These are phyloP conservation scores for Parnassius glacialis DNA, from an alignment of 2,888 invertebrate genomes.

Conservation along the genomic window DNA sequence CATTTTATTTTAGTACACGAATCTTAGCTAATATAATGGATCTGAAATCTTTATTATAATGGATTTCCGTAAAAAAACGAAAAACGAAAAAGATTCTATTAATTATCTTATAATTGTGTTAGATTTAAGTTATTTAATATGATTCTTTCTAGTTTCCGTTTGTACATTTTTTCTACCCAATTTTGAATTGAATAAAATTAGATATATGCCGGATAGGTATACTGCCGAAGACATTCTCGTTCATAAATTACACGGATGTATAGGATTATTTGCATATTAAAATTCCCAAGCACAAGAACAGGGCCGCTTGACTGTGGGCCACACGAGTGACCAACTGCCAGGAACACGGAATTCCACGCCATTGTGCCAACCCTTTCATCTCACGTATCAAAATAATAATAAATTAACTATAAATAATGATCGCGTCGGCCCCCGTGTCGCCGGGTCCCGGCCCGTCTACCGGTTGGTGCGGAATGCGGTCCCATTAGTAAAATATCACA, in stretches of 20 bases:
- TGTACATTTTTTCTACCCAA: too few relatives aligned
- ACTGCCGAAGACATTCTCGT: background rate
- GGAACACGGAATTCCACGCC: constrained; percentile 62
- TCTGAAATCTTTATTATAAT: too few relatives aligned
- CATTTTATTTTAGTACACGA: too few relatives aligned
- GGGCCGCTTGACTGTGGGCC: constrained; percentile 30
- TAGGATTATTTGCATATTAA: constrained; percentile 19
- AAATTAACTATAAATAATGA: constrained; percentile 77
- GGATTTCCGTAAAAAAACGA: too few relatives aligned
- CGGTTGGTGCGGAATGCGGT: constrained; percentile 72
- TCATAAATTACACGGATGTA: constrained; percentile 14
- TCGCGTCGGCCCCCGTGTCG: constrained; percentile 44
- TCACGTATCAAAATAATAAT: constrained; percentile 78
- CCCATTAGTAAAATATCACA: constrained; percentile 76
- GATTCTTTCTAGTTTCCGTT: too few relatives aligned
- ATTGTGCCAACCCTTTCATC: constrained; percentile 73
- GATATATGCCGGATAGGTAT: background rate
- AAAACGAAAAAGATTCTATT: too few relatives aligned
- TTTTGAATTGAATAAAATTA: too few relatives aligned
- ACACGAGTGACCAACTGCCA: constrained; percentile 56
- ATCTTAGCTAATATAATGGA: too few relatives aligned
- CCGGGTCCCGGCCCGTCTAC: constrained; percentile 43
- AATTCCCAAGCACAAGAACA: constrained; percentile 37
- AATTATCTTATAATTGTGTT: too few relatives aligned
- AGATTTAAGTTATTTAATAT: too few relatives aligned